Conservation (phyloP, 2,113 vertebrate genomes). For the Oreochromis niloticus region DNA sequence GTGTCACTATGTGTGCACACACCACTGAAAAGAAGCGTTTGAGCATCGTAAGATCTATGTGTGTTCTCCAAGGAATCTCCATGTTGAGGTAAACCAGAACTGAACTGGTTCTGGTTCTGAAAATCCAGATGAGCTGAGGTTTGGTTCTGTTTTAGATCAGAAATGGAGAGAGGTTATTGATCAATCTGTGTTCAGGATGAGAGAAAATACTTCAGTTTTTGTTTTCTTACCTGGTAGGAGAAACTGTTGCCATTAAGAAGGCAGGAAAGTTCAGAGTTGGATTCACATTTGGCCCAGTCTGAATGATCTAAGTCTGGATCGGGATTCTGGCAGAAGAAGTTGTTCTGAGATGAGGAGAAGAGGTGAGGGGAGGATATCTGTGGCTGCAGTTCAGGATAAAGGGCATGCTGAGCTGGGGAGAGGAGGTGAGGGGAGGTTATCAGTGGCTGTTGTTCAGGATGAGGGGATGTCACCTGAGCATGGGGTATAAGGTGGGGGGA, state of each 20-base stretch:
- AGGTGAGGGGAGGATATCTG: not conserved
- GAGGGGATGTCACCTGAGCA: not conserved
- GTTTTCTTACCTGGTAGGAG: slow-evolving; percentile 17
- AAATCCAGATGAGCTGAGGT: not conserved
- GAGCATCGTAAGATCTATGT: not conserved
- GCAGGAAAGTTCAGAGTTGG: not conserved
- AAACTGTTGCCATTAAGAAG: not conserved
- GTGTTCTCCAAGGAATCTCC: not conserved
- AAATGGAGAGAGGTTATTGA: not conserved
- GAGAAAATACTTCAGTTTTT: not conserved
- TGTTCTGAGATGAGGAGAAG: not conserved
- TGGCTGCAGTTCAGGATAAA: not conserved
- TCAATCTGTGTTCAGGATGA: not conserved
- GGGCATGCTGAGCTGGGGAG: not conserved
- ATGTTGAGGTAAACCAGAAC: not conserved
- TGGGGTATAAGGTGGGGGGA: not conserved
- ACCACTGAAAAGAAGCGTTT: not conserved
- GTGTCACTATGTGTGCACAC: not conserved
- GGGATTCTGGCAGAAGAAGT: not conserved
- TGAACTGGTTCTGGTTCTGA: slow-evolving; percentile 23
- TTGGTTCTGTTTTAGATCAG: not conserved
- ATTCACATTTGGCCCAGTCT: not conserved
- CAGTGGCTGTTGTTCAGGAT: not conserved
- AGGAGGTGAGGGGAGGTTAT: not conserved
- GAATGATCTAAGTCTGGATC: not conserved